Base-by-base conservation (phyloP, 2,888 invertebrate species). In the Troides aeacus region DNA sequence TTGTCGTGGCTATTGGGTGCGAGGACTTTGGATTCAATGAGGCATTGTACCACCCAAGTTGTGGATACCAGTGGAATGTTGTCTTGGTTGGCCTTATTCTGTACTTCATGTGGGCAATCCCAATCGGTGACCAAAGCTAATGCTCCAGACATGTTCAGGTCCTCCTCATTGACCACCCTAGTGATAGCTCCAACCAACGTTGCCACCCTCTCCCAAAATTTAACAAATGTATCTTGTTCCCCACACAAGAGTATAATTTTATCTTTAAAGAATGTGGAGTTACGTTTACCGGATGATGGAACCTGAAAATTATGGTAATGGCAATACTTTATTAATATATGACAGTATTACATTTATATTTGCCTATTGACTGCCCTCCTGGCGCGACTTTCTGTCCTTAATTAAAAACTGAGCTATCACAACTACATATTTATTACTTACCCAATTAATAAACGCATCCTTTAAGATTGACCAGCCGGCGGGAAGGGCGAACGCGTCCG, bases 41-140 rank as follows among this genome's bases (percentile, higher is more conserved):
- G 86, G 75, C 94, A 94, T 77, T 96, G 95, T 6, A 95, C 92
- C 1, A 96, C 88, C 96, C 96, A 96, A 2, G 93, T 93, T 0
- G 95, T 94, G 0, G 95, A 94, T 0, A 96, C 94, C 0, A 96
- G 78, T 0, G 96, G 95, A n/a, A 94, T 89, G 69, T 89, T 92
- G 77, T 94, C 93, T 66, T 93, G 88, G 68, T 90, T 88, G 0
- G 95, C 95, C 70, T 90, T 92, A 71, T 92, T 92, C 64, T 92
- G 92, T 0, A 92, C 80, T 77, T 93, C 93, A 69, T 93, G 89
- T 0, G 95, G 94, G 74, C 95, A 95, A 66, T 93, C 93, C 76
- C 84, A 88, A 72, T 95, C 95, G 0, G 95, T 93, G n/a, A 96
- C 91, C 15, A 95, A 85, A 0, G 93, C 93, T 0, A 93, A 73